Conservation (phyloP, 2,888 invertebrate genomes). For the Macrosoma leucophasiata region DNA sequence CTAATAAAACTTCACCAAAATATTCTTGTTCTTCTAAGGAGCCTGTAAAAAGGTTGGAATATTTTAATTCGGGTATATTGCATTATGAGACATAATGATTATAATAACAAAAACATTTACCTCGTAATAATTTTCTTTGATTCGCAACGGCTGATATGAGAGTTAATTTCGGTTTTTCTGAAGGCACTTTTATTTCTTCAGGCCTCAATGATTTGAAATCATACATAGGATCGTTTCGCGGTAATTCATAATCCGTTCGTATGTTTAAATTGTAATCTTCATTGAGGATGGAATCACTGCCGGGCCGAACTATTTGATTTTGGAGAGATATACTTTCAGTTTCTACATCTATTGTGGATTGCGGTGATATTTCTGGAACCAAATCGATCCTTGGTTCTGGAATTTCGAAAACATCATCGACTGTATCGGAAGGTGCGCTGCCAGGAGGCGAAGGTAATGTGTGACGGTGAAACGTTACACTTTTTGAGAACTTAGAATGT, state of each 20-base stretch:
- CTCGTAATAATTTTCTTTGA: conserved; percentile 75
- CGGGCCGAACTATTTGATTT: conserved; percentile 35
- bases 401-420: conserved; percentile 49
- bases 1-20: conserved; percentile 85
- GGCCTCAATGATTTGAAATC: conserved; percentile 61
- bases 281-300: conserved; percentile 27
- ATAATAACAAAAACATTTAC: conserved; percentile 48
- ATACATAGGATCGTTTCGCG: conserved; percentile 47
- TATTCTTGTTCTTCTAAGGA: conserved; percentile 86
- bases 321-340: conserved; percentile 29
- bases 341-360: conserved; percentile 26
- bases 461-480: conserved; percentile 91
- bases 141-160: conserved; percentile 75
- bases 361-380: conserved; percentile 33
- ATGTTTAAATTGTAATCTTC: conserved; percentile 43
- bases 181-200: conserved; percentile 71
- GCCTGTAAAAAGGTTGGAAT: conserved; percentile 66
- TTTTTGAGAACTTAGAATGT: conserved; percentile 91
- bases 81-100: too few relatives aligned
- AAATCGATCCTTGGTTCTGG: conserved; percentile 41
- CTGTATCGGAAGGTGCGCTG: conserved; percentile 57
- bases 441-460: conserved; percentile 87
- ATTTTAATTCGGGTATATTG: too few relatives aligned
- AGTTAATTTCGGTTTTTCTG: conserved; percentile 74
- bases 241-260: conserved; percentile 45